phyloP scores from a whole-genome alignment of 2,888 invertebrate genomes.

The Uloborus plumipes region DNA sequence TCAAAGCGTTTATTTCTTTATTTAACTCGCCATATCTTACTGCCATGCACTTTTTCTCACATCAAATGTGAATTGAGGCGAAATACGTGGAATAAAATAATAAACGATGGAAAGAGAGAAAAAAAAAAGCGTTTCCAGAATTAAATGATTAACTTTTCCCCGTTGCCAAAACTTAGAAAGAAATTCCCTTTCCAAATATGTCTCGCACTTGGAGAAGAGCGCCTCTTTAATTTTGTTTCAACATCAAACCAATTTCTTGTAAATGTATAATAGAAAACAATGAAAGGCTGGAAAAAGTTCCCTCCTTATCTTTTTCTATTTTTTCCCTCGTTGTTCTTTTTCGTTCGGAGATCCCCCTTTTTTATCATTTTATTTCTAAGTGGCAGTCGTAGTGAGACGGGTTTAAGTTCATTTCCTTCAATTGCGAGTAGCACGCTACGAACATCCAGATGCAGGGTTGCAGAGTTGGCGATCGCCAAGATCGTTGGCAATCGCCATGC shows the following conservation, averaged over 20 bases:
- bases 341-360: constrained; percentile 6
- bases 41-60: constrained; percentile 30
- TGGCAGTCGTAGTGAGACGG: constrained; percentile 63
- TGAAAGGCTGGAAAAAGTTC: constrained; percentile 41
- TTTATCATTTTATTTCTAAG: constrained; percentile 58
- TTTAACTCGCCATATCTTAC: constrained; percentile 60
- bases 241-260: constrained; percentile 64
- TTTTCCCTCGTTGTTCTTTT: constrained; percentile 14
- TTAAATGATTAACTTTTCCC: constrained; percentile 63
- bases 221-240: constrained; percentile 64
- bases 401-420: constrained; percentile 64
- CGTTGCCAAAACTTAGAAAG: constrained; percentile 56
- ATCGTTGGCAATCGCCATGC: too few species aligned
- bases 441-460: constrained; percentile 50
- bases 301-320: constrained; percentile 19
- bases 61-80: constrained; percentile 44
- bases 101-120: constrained; percentile 12
- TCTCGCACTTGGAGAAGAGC: constrained; percentile 37
- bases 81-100: constrained; percentile 26
- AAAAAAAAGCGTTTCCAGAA: constrained; percentile 46
- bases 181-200: constrained; percentile 57
- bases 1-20: constrained; percentile 48
- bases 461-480: constrained; percentile 55
- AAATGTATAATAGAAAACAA: constrained; percentile 64
- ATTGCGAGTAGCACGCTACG: constrained; percentile 60